phyloP scores from a whole-genome alignment of 2,797 vertebrate genomes.

The Lophius americanus region DNA sequence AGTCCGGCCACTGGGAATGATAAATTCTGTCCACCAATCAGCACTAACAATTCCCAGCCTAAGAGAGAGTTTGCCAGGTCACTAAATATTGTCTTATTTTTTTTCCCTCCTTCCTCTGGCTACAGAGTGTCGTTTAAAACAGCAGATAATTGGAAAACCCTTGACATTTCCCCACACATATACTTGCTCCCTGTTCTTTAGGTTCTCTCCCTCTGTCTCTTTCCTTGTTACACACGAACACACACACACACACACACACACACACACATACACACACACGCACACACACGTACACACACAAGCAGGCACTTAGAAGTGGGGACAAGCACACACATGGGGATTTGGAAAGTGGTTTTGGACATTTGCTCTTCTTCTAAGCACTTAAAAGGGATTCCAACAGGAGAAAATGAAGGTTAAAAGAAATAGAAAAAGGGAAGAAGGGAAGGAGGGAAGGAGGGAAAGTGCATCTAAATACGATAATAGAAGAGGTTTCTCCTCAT shows the following conservation, averaged over 20 bases:
- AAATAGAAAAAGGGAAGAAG: conserved; percentile 46
- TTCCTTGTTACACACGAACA: conserved; percentile 1
- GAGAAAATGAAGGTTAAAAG: conserved; percentile 54
- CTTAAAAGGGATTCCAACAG: conserved; percentile 62
- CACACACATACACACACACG: conserved; percentile 10
- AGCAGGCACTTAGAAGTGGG: conserved; percentile 58
- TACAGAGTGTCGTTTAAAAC: conserved; percentile 20
- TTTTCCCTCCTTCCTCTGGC: neutral
- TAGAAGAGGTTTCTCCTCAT: conserved; percentile 36
- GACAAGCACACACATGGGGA: conserved; percentile 68
- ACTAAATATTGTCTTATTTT: conserved; percentile 50
- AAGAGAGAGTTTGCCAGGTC: conserved; percentile 39
- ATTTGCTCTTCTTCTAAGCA: conserved; percentile 66
- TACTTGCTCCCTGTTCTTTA: conserved; percentile 41
- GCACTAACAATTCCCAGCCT: conserved; percentile 33
- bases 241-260: conserved; percentile 10
- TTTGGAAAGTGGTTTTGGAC: conserved; percentile 71
- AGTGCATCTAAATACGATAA: conserved; percentile 54
- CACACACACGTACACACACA: conserved; percentile 20
- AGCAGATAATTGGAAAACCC: conserved; percentile 37
- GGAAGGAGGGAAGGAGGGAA: conserved; percentile 10
- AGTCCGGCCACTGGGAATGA: conserved; percentile 53
- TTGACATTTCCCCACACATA: conserved; percentile 62
- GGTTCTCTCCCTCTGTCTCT: conserved; percentile 10
- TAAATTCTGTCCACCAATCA: conserved; percentile 61